Evolutionary conservation across 1,140 invertebrate species (phyloP).

Genomic region (Tetranychus urticae): DNA sequence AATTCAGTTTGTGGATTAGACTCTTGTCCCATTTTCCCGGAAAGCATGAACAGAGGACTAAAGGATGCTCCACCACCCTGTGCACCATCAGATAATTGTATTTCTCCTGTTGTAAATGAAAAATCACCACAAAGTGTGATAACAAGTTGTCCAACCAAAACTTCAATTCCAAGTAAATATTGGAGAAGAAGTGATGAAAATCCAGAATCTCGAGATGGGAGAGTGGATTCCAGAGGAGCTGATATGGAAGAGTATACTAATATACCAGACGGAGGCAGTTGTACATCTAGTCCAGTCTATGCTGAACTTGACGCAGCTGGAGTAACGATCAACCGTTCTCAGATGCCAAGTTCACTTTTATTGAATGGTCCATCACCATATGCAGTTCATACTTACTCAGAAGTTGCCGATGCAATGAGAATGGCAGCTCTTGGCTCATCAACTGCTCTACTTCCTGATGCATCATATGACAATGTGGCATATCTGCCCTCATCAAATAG

Average conservation of each 20-base stretch:
- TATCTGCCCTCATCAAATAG: constrained; percentile 7
- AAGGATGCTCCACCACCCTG: constrained; percentile 1
- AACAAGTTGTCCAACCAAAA: constrained; percentile 5
- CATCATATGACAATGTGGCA: constrained; percentile 10
- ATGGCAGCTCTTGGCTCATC: constrained; percentile 5
- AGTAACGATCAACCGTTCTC: not conserved
- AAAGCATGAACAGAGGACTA: constrained; percentile 2
- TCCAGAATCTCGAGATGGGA: not conserved
- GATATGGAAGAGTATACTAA: constrained; percentile 5
- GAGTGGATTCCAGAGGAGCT: not conserved
- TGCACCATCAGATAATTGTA: constrained; percentile 4
- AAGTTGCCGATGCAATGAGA: constrained; percentile 4
- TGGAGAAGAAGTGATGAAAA: constrained; percentile 3
- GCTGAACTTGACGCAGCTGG: constrained; percentile 8
- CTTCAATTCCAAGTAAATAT: constrained; percentile 6
- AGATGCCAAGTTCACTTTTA: not conserved
- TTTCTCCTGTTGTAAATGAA: constrained; percentile 9
- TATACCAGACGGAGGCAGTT: constrained; percentile 4
- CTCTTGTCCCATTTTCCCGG: constrained; percentile 6
- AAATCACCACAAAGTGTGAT: constrained; percentile 10
- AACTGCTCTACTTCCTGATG: constrained; percentile 4
- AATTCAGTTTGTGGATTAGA: not conserved
- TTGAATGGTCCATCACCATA: constrained; percentile 1
- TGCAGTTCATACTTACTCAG: constrained; percentile 7
- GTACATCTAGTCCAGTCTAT: constrained; percentile 10